phyloP scores from a whole-genome alignment of 2,113 vertebrate species.

The Protobothrops mucrosquamatus region DNA sequence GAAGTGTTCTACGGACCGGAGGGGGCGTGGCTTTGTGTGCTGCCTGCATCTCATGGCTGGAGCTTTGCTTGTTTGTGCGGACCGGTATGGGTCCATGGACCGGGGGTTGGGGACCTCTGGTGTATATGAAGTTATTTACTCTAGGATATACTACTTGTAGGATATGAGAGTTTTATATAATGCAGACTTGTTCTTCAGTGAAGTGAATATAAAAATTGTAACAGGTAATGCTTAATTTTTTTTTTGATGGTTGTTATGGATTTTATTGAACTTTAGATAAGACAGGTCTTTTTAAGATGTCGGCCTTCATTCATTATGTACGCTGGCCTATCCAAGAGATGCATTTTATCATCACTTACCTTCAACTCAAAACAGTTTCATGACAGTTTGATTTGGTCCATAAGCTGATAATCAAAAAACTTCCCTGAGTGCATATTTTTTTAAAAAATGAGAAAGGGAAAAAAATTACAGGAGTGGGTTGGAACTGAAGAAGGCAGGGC shows the following conservation, averaged over 20 bases:
- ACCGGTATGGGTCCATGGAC: no score
- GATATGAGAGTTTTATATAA: background rate
- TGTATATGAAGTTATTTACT: background rate
- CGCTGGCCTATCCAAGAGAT: background rate
- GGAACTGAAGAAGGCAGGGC: conserved; percentile 37
- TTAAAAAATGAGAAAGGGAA: background rate
- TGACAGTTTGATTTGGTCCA: background rate
- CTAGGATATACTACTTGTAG: background rate
- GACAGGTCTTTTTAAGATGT: background rate
- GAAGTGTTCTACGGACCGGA: no score
- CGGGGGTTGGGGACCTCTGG: no score
- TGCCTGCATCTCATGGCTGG: no score
- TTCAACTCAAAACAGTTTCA: background rate
- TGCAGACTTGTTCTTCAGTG: background rate
- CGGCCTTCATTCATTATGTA: background rate
- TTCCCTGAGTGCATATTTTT: background rate
- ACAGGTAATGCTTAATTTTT: background rate
- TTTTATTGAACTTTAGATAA: background rate
- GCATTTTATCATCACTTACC: background rate
- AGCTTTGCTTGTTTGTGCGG: no score
- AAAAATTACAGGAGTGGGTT: background rate
- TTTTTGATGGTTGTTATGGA: background rate
- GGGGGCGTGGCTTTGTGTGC: no score
- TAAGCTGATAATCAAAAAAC: background rate
- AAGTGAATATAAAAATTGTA: background rate